Percentiles rank a stretch among this genome's conserved stretches.
Evolutionary conservation across 2,888 invertebrate species (phyloP).

Genomic region (Zaprionus lineosus): DNA sequence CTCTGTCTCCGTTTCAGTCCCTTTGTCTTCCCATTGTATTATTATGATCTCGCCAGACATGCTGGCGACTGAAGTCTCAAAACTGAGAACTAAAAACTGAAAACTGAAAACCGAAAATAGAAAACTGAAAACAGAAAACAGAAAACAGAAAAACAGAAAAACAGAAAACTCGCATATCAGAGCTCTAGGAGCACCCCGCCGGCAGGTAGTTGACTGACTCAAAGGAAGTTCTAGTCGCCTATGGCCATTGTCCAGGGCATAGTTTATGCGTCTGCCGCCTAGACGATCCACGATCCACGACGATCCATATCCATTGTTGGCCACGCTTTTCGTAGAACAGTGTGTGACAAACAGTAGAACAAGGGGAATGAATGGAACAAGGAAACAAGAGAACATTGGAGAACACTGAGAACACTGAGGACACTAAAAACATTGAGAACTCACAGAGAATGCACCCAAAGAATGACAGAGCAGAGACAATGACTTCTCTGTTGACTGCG

Average conservation of each 20-base stretch:
- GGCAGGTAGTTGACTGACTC: conserved; percentile 54
- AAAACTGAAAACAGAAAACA: too few species aligned
- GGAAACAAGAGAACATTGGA: conserved; percentile 11
- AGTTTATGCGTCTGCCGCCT: conserved; percentile 59
- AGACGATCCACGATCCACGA: conserved; percentile 35
- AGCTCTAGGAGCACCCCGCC: too few species aligned
- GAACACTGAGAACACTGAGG: conserved; percentile 1
- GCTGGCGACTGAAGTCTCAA: conserved; percentile 75
- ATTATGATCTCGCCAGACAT: conserved; percentile 70
- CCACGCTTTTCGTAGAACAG: conserved; percentile 73
- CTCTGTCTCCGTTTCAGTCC: conserved; percentile 12
- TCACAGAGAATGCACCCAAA: not conserved
- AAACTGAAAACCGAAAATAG: too few species aligned
- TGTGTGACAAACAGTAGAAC: conserved; percentile 61
- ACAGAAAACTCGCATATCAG: too few species aligned
- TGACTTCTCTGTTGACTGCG: conserved; percentile 65
- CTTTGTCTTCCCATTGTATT: conserved; percentile 34
- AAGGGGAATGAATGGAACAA: conserved; percentile 13
- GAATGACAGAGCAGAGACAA: conserved; percentile 41
- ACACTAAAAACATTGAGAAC: conserved; percentile 1
- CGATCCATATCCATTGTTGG: conserved; percentile 58
- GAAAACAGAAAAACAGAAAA: too few species aligned
- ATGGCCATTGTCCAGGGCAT: conserved; percentile 62
- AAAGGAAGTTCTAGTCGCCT: conserved; percentile 66
- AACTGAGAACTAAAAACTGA: too few species aligned